Base-by-base conservation (phyloP, 2,113 vertebrate species). In the Spizaetus ornatus region DNA sequence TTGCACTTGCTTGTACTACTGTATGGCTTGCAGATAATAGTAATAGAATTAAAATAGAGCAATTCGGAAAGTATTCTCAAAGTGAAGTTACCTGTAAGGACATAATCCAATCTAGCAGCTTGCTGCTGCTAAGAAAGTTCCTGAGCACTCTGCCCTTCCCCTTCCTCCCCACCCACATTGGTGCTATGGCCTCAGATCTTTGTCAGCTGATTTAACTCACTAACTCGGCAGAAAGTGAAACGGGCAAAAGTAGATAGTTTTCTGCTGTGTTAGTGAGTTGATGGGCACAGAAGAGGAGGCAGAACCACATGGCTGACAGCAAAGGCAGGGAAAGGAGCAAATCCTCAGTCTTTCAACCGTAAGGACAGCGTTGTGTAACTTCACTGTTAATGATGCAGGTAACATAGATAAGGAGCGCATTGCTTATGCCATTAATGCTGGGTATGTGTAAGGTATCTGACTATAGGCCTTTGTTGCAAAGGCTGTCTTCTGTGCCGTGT, bases 381-480 rank as follows among this genome's bases (percentile, higher is more conserved):
- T 42, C 48, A 3, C 45, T 40, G 16, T 4, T 10, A 6, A 22
- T 15, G 18, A 10, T 11, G 3, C 23, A 10, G 45, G 53, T 11
- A 56, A 2, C 0, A 5, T 61, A 77, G 76, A 29, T 48, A 10
- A 48, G 80, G 80, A 86, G 70, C 17, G 0, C 25, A 0, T 0
- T 66, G 72, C 81, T 78, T 22, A 29, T 19, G 13, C 32, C 47
- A 9, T 4, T 21, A 20, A 34, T 0, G 0, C 36, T 31, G 40
- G 11, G 18, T 25, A 1, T 1, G 4, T 27, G 32, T 29, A 19
- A 63, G 48, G 53, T 42, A 15, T 42, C 26, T 79, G 42, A 7
- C 42, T 26, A 3, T 6, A 38, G 66, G 34, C 32, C 29, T 76
- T 12, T 47, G 53, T 22, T 58, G 34, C 32, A 32, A 67, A 63